Evolutionary conservation across 2,888 invertebrate genomes (phyloP), one percentile per base, ranked within the genome.

Genomic region (Habroteleia sp.): DNA sequence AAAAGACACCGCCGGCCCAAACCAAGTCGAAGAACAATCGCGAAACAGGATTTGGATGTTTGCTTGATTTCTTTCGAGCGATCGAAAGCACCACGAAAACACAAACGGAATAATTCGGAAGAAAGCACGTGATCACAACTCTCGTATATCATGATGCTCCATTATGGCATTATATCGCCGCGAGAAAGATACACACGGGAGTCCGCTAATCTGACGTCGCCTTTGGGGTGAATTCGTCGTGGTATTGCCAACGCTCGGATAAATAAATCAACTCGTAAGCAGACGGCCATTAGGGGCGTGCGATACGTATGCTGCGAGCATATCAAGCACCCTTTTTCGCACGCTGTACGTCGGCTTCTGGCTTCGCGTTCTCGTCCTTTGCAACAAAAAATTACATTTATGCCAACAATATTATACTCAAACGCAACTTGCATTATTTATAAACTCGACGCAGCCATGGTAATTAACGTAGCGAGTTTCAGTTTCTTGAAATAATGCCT

Each of bases 261-360:
- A 87, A 87, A 88, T 88, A 88, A 88, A 88, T 88, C 87, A 87
- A 83, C 84, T 82, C 83, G 83, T 86, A 86, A 86, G 86, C 83
- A 87, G 85, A 81, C 69, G 72, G 74, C 82, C 81, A 83, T 84
- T 85, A 84, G 82, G 82, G 83, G 77, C 76, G 80, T 83, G 82
- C 65, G 82, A 82, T 73, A 81, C 81, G 72, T 62, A 77, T 74
- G 66, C 77, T 69, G 37, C 65, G 50, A 74, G 77, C 74, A 77
- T 77, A 77, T 69, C 74, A 65, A 75, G 60, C 66, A 62, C 74
- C 71, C 62, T 76, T 73, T 73, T 73, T 73, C 74, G 71, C 76
- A 77, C 74, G 68, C 60, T 72, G 58, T 66, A 54, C 56, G 62
- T 66, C 60, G 48, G 50, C 52, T 37, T 25, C 46, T 50, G 25